Evolutionary conservation across 2,888 invertebrate genomes (phyloP).

Genomic region (Archips xylosteana): DNA sequence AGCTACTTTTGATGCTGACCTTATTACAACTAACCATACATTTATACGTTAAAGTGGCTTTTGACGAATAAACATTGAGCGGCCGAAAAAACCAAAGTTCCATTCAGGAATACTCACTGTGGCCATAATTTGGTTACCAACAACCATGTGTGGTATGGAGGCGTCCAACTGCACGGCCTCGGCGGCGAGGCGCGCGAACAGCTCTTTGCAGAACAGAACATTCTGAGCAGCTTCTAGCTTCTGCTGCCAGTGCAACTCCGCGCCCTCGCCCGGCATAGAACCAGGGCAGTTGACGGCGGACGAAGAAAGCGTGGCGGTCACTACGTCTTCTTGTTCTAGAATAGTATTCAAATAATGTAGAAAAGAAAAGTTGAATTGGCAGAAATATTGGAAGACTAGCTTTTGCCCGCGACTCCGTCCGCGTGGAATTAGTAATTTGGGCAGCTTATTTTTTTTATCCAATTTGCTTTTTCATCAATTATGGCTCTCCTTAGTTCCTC

Average conservation of each 20-base stretch:
- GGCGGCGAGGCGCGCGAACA: slow-evolving; percentile 96
- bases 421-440: too few species aligned
- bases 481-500: too few species aligned
- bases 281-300: slow-evolving; percentile 90
- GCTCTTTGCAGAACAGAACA: slow-evolving; percentile 98
- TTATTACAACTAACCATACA: too few species aligned
- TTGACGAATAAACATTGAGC: too few species aligned
- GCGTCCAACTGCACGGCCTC: slow-evolving; percentile 98
- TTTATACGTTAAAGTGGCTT: too few species aligned
- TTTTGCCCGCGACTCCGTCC: too few species aligned
- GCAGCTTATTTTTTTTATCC: too few species aligned
- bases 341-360: not conserved
- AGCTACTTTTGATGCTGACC: too few species aligned
- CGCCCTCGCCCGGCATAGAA: slow-evolving; percentile 81
- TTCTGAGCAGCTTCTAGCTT: slow-evolving; percentile 99
- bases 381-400: too few species aligned
- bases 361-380: not conserved
- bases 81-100: too few species aligned
- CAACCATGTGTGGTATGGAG: slow-evolving; percentile 98
- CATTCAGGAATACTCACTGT: slow-evolving; percentile 85
- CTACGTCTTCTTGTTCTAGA: slow-evolving; percentile 95
- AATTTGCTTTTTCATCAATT: too few species aligned
- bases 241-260: slow-evolving; percentile 96
- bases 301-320: slow-evolving; percentile 92
- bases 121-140: slow-evolving; percentile 98